Evolutionary conservation across 2,113 vertebrate genomes (phyloP), one percentile per base, ranked within the genome.

Genomic region (Malurus elegans): DNA sequence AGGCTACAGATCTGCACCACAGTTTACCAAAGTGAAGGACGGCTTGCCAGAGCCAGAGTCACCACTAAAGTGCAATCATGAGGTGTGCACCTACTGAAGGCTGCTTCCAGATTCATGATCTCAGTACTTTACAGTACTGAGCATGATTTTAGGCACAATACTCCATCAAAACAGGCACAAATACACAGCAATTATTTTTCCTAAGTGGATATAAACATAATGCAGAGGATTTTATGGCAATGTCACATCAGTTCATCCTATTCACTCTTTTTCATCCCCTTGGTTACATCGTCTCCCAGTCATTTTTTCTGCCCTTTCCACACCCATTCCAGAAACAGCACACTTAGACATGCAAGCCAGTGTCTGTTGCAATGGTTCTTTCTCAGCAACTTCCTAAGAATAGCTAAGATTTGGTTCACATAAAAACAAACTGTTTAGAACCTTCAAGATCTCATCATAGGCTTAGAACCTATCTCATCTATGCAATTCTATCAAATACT

Each of bases 1-100:
- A 85, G 38, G 31, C 36, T 38, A 62, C 7, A 42, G 48, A 53
- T 29, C 21, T 42, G 36, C 40, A 72, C 9, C 61, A 56, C 28
- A 38, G 14, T 64, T 71, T 20, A 47, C 28, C 8, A 0, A 42
- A 81, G 54, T 2, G 9, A 48, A 45, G 53, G 31, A 62, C 18
- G 25, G 26, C 14, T 16, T 7, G 31, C 36, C 58, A 88, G 47
- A 9, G 28, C 14, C 44, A 51, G 38, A 83, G 66, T 45, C 53
- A 60, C 17, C 4, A 7, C 21, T 50, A 0, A 51, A 79, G 7
- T 10, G 12, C 12, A 48, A 16, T 13, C 36, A 53, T 0, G 1
- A 82, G 0, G 3, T 21, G 50, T 47, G 29, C 31, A 51, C 31
- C 44, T 15, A 23, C 20, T 28, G 48, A 87, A 57, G 0, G 79